Evolutionary conservation across 2,113 vertebrate species (phyloP).

Genomic region (Pteronura brasiliensis): DNA sequence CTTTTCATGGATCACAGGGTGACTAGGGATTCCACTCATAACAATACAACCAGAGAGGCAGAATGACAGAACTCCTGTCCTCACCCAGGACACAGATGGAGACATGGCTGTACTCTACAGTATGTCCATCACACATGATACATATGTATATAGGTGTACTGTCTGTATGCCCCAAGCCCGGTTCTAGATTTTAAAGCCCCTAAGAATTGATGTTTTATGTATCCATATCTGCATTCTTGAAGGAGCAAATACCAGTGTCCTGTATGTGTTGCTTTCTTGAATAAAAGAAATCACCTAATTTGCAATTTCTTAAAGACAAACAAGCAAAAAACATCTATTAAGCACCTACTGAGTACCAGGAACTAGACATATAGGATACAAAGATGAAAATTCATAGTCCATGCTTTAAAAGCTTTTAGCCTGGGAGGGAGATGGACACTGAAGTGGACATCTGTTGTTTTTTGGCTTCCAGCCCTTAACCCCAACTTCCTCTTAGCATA

Average conservation of each 20-base stretch:
- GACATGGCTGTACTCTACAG: not conserved
- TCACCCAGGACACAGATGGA: not conserved
- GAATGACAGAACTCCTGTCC: not conserved
- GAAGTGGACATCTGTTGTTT: not conserved
- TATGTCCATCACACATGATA: not conserved
- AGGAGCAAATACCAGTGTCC: not conserved
- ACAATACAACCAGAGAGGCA: not conserved
- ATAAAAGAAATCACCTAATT: not conserved
- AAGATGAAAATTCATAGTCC: not conserved
- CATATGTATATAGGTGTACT: not conserved
- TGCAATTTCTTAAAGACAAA: not conserved
- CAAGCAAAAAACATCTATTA: not conserved
- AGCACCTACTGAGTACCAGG: not conserved
- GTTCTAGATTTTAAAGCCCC: not conserved
- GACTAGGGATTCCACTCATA: not conserved
- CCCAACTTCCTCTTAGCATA: not conserved
- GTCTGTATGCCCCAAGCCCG: not conserved
- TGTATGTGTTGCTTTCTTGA: not conserved
- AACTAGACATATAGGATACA: not conserved
- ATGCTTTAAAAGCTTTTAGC: not conserved
- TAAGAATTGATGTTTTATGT: not conserved
- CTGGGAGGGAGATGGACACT: not conserved
- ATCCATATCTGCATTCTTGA: not conserved
- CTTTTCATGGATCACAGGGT: not conserved
- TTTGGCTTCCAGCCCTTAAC: not conserved